Evolutionary conservation across 2,888 invertebrate genomes (phyloP).

Genomic region (Cryptocephalus primarius): DNA sequence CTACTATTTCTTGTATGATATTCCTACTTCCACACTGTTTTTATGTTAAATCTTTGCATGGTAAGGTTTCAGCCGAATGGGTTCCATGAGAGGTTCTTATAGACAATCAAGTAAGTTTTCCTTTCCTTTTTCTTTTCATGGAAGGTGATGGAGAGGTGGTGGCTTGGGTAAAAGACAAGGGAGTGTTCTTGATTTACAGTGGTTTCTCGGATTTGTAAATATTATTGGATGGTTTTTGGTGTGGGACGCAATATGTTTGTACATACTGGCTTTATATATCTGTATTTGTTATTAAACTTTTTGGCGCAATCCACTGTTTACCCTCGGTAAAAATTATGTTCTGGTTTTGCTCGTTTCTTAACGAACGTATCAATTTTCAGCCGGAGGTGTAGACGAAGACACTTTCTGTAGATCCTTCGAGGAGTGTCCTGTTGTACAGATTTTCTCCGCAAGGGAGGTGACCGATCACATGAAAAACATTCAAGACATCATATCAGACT

Average conservation of each 20-base stretch:
- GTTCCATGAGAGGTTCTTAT: constrained; percentile 24
- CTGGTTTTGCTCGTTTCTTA: too few species aligned
- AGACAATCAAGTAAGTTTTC: constrained; percentile 26
- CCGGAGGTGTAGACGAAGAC: constrained; percentile 84
- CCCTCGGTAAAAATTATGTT: too few species aligned
- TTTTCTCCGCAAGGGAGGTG: constrained; percentile 76
- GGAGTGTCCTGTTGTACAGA: constrained; percentile 66
- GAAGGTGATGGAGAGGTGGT: constrained; percentile 1
- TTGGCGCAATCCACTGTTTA: too few species aligned
- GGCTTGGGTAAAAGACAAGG: constrained; percentile 2
- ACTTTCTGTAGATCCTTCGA: constrained; percentile 80
- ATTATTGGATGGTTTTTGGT: too few species aligned
- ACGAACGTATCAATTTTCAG: constrained; percentile 27
- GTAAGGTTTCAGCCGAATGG: constrained; percentile 29
- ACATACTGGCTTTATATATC: too few species aligned
- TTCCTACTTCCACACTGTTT: constrained; percentile 13
- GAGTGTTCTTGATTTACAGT: too few species aligned
- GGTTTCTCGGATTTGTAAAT: too few species aligned
- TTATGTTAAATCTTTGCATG: constrained; percentile 16
- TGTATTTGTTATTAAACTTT: too few species aligned
- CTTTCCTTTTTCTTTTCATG: too few species aligned
- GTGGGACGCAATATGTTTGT: too few species aligned
- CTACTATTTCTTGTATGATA: constrained; percentile 15
- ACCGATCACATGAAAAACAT: constrained; percentile 70
- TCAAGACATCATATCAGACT: constrained; percentile 64